phyloP scores from a whole-genome alignment of 2,888 invertebrate species.

The Baccha elongata region DNA sequence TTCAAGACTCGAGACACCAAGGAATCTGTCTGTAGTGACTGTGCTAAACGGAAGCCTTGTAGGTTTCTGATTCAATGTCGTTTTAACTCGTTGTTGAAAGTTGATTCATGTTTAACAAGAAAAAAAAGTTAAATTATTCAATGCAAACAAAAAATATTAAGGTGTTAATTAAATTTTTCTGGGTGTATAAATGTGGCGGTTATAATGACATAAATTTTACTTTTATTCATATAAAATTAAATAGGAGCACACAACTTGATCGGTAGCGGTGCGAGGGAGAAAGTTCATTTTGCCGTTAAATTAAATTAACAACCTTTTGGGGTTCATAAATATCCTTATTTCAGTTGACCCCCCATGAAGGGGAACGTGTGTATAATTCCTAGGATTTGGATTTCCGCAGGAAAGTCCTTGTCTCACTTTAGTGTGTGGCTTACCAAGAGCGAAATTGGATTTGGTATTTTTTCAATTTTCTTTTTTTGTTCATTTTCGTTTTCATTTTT shows the following conservation, averaged over 20 bases:
- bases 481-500: conserved; percentile 23
- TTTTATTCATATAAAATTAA: conserved; percentile 29
- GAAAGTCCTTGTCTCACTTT: conserved; percentile 46
- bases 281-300: conserved; percentile 71
- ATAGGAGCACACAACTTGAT: background rate
- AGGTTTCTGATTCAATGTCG: no score
- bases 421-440: conserved; percentile 54
- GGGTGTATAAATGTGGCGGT: no score
- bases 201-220: conserved; percentile 33
- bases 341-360: conserved; percentile 66
- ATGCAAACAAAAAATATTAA: no score
- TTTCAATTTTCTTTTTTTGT: no score
- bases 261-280: background rate
- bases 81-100: no score
- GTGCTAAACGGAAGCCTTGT: no score
- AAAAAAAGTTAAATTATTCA: no score
- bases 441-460: conserved; percentile 58
- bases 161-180: no score
- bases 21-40: no score
- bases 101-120: no score
- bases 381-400: background rate
- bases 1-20: no score
- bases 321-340: conserved; percentile 68
- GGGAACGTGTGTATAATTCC: conserved; percentile 24
- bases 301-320: conserved; percentile 71